A percentile compares a stretch with the other conserved stretches of the same genome.
phyloP scores from a whole-genome alignment of 2,888 invertebrate species.

The Drosophila prostipennis region DNA sequence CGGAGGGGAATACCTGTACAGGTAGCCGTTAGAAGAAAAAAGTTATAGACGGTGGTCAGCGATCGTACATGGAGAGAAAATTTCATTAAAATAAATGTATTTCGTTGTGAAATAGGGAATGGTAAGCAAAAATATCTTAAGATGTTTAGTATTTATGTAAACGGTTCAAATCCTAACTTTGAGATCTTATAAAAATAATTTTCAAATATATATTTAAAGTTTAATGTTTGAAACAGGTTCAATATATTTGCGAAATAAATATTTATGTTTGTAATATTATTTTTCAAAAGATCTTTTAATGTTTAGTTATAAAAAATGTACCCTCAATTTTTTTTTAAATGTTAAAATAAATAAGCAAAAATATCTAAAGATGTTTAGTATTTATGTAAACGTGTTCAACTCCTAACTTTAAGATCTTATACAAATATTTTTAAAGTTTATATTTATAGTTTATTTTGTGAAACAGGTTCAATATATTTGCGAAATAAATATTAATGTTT shows the following conservation, averaged over 20 bases:
- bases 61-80: slow-evolving; percentile 5
- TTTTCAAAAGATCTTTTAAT: not conserved
- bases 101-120: not conserved
- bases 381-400: not conserved
- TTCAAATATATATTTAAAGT: not conserved
- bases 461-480: too few species aligned
- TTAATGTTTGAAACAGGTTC: too few species aligned
- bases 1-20: slow-evolving; percentile 5
- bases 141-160: too few species aligned
- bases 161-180: not conserved
- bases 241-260: too few species aligned
- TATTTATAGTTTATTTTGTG: too few species aligned
- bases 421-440: not conserved
- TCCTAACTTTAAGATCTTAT: not conserved
- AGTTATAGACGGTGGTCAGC: slow-evolving; percentile 34
- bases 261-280: too few species aligned
- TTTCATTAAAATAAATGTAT: not conserved
- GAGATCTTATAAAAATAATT: not conserved
- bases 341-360: too few species aligned
- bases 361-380: too few species aligned
- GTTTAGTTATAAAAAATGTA: too few species aligned
- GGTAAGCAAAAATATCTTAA: too few species aligned
- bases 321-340: too few species aligned
- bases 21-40: slow-evolving; percentile 40
- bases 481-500: too few species aligned